Base-by-base conservation (phyloP, 1,140 invertebrate genomes). In the Drosophila carrolli region DNA sequence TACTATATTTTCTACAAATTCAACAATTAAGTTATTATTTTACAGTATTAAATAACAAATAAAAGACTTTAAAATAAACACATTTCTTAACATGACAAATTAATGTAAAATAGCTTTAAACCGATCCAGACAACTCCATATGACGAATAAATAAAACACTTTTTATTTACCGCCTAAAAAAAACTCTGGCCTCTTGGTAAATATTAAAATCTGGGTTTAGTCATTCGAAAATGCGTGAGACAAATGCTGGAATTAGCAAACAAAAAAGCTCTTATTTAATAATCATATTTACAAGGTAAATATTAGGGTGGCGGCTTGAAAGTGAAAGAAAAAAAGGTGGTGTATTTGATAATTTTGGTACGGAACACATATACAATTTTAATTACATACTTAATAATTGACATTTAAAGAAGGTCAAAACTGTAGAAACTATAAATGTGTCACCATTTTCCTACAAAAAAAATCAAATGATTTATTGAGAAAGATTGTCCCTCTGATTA, bases 271-370 rank as follows among this genome's bases (percentile, higher is more conserved):
- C 11, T 41, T 56, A 41, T 51, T 41, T 29, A 41, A 41, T 29
- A 37, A 53, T 11, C 50, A 37, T 56, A 43, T 56, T 56, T 41
- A 16, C 50, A 56, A 27, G 19, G 37, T 14, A 56, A 56, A 56
- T 40, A 56, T 41, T 41, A 27, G 27, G 19, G 27, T 41, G 54
- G 40, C 37, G 8, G 4, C 29, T 40, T 55, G 11, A 38, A 19
- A 40, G 38, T 14, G 37, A 9, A 13, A 41, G 19, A 14, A 54
- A 23, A 23, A 23, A 23, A 23, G 23, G 23, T 23, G 23, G 23
- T 23, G 23, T 3, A 23, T 32, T 32, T 32, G 6, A 32, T 32
- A 32, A 32, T 32, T 32, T 32, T 6, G 29, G 5, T 32, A 32
- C 7, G 29, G 29, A 32, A 32, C 29, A 32, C 5, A 32, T 32